These are phyloP conservation scores for Liopterus haemorrhoidalis DNA, from an alignment of 2,888 invertebrate species.

Conservation along the genomic window DNA sequence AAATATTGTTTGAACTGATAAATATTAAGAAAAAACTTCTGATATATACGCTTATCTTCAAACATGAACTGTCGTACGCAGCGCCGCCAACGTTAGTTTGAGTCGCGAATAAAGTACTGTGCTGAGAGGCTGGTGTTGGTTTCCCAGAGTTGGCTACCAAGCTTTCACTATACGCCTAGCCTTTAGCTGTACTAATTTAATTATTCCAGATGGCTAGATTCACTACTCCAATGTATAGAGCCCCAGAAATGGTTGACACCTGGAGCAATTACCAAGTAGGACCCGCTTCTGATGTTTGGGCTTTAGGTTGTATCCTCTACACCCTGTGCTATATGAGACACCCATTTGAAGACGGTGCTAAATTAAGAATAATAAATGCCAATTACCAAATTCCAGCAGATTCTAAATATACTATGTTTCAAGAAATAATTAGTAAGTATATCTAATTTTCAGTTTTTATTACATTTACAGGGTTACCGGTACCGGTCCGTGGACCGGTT, in stretches of 20 bases:
- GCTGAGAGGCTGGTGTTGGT: too few relatives aligned
- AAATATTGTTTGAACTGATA: too few relatives aligned
- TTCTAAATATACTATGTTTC: conserved; percentile 74
- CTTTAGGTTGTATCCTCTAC: conserved; percentile 91
- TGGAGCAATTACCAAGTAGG: conserved; percentile 95
- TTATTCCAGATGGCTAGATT: conserved; percentile 59
- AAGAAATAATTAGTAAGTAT: conserved; percentile 79
- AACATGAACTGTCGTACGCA: too few relatives aligned
- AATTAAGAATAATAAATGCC: conserved; percentile 92
- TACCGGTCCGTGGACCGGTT: not conserved
- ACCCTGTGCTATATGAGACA: conserved; percentile 88
- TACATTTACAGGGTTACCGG: conserved; percentile 1
- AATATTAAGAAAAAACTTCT: too few relatives aligned
- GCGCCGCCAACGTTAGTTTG: too few relatives aligned
- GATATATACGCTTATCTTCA: too few relatives aligned
- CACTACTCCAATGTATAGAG: conserved; percentile 93
- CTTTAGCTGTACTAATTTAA: conserved; percentile 7
- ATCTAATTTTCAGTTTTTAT: conserved; percentile 8
- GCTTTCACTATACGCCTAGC: not conserved
- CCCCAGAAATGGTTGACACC: conserved; percentile 97
- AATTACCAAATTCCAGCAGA: conserved; percentile 85
- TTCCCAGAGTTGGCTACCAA: too few relatives aligned
- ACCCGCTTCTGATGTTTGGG: conserved; percentile 90
- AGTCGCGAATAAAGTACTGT: too few relatives aligned
- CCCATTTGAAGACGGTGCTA: conserved; percentile 94